Conservation (phyloP, 2,888 invertebrate genomes). For the Dryomyza anilis region DNA sequence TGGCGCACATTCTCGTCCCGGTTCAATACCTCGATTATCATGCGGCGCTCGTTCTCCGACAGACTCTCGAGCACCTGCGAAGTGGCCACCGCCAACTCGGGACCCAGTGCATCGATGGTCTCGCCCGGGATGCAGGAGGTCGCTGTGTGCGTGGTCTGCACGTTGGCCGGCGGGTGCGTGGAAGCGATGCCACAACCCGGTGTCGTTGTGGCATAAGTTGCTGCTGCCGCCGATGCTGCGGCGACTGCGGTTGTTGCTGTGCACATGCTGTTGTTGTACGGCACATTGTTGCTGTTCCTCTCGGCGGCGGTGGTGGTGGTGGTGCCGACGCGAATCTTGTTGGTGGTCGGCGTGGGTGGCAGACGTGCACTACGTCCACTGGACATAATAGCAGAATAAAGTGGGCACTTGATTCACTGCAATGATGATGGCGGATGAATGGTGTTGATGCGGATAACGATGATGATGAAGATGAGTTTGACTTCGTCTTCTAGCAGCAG, state of each 20-base stretch:
- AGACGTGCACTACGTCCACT: slow-evolving; percentile 60
- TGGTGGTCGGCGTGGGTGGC: slow-evolving; percentile 54
- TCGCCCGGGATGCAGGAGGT: slow-evolving; percentile 49
- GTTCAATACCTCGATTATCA: slow-evolving; percentile 64
- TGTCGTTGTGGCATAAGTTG: slow-evolving; percentile 7
- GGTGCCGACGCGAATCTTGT: slow-evolving; percentile 39
- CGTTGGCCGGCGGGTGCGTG: neutral
- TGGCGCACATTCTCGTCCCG: slow-evolving; percentile 64
- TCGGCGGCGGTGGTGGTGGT: slow-evolving; percentile 39
- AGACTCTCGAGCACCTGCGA: slow-evolving; percentile 58
- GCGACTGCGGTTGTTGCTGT: slow-evolving; percentile 19
- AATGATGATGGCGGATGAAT: neutral
- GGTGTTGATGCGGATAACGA: neutral
- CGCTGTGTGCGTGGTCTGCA: slow-evolving; percentile 38
- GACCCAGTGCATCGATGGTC: slow-evolving; percentile 54
- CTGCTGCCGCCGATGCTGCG: slow-evolving; percentile 18
- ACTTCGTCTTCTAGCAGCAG: neutral
- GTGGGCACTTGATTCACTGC: neutral
- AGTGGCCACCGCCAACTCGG: slow-evolving; percentile 56
- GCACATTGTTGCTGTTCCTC: slow-evolving; percentile 51
- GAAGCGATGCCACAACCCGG: neutral
- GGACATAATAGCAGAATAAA: slow-evolving; percentile 52
- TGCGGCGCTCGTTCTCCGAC: slow-evolving; percentile 62
- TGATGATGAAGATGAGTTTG: neutral
- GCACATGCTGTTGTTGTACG: slow-evolving; percentile 35